Evolutionary conservation across 2,888 invertebrate species (phyloP), one percentile per base, ranked within the genome.

Genomic region (Elegia similella): DNA sequence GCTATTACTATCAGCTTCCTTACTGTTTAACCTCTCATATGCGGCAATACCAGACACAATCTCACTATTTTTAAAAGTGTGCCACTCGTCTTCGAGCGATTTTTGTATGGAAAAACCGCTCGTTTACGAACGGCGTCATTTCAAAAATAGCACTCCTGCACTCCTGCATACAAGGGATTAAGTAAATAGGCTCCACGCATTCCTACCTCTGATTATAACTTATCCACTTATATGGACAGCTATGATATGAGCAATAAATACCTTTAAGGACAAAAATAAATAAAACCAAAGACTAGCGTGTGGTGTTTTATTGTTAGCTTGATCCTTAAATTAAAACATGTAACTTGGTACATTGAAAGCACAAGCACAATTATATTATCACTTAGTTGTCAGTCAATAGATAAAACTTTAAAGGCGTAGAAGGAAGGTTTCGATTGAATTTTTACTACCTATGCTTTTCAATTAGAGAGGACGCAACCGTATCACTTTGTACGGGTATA

Each of bases 321-420:
- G 78, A 81, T 77, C 73, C 71, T 81, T 82, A 84, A 87, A 84
- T 73, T 75, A 78, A 84, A 88, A 81, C 75, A 82, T 82, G 78
- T 82, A 78, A 85, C 84, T 86, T 85, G 85, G 78, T 86, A 92
- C 87, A 89, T 82, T 87, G 80, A 85, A 92, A 92, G 91, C 92
- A 88, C 86, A 91, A 92, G 91, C 91, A 85, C 82, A 82, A 80
- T 83, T 69, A 76, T 82, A n/a, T 69, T 86, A 88, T 91, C 88
- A 88, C 87, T 88, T 76, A 82, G 75, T 81, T 73, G 72, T 90
- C 90, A 91, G 90, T 91, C 90, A 80, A 83, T 85, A 88, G 84
- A 85, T 77, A 78, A 80, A 79, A 79, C 61, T 76, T 78, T 66
- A 78, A 84, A 88, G 83, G 83, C 83, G 75, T 78, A 79, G 77